Conservation (phyloP, 2,797 vertebrate species). For the Chaunax sp. region DNA sequence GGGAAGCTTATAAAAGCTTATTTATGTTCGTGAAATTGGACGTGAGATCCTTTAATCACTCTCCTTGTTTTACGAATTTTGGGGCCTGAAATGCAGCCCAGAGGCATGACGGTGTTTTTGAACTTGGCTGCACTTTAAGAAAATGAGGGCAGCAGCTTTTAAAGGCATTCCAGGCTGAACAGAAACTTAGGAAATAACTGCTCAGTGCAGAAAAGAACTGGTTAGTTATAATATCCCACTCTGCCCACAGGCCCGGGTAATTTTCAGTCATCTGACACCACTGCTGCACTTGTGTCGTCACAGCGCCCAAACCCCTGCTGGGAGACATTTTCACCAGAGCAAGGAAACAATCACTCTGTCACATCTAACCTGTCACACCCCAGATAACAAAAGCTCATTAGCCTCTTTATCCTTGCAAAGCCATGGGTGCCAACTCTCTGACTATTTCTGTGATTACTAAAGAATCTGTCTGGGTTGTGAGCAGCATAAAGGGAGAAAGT, state of each 20-base stretch:
- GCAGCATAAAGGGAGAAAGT: neutral
- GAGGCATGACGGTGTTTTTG: constrained; percentile 29
- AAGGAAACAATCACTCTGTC: constrained; percentile 62
- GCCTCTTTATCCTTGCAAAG: constrained; percentile 19
- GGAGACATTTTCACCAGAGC: constrained; percentile 51
- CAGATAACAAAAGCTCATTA: constrained; percentile 47
- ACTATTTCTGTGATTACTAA: neutral
- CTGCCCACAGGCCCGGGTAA: constrained; percentile 46
- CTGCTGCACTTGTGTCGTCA: constrained; percentile 40
- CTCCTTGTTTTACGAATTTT: constrained; percentile 47
- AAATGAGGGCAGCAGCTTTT: constrained; percentile 31
- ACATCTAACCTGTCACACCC: constrained; percentile 63
- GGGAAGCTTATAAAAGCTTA: constrained; percentile 22
- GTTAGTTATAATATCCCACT: constrained; percentile 46
- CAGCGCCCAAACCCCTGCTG: constrained; percentile 24
- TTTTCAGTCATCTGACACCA: constrained; percentile 70
- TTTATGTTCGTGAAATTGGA: constrained; percentile 30
- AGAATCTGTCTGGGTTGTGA: neutral
- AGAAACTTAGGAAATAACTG: constrained; percentile 44
- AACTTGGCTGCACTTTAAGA: constrained; percentile 48
- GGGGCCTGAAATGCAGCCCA: constrained; percentile 35
- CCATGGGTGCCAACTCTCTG: constrained; percentile 39
- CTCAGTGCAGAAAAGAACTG: constrained; percentile 35
- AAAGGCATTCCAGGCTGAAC: constrained; percentile 38
- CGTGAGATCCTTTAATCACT: constrained; percentile 56